These are phyloP conservation scores for Heliocidaris tuberculata DNA, from an alignment of 35 echinoderm and acorn worm genomes.

Conservation along the genomic window DNA sequence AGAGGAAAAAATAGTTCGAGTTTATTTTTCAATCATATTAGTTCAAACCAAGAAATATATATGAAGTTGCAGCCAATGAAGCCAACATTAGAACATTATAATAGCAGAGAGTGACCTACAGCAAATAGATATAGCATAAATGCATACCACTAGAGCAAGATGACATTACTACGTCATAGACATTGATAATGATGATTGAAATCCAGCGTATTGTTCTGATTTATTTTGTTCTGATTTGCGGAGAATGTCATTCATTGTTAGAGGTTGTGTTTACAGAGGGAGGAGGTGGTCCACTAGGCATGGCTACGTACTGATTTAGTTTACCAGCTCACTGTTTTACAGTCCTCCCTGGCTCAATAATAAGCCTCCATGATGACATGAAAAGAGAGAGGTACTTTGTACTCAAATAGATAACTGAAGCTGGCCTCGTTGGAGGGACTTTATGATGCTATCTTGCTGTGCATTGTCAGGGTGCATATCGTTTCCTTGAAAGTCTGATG, in stretches of 20 bases:
- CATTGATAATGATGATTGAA: neutral
- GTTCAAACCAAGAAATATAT: too few species aligned
- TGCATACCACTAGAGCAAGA: neutral
- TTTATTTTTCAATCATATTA: too few species aligned
- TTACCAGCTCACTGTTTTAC: neutral
- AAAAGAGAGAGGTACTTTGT: constrained; percentile 35
- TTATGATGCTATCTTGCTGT: constrained; percentile 22
- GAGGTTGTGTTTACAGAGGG: constrained; percentile 19
- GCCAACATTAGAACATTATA: neutral
- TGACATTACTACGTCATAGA: neutral
- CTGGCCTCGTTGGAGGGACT: neutral
- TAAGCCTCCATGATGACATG: neutral
- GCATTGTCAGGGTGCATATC: neutral
- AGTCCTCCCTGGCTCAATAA: neutral
- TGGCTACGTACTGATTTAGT: neutral
- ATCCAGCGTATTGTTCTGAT: neutral
- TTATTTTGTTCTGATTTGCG: neutral
- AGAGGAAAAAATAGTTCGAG: neutral
- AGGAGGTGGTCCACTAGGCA: constrained; percentile 4
- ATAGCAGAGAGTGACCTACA: neutral
- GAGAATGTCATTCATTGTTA: neutral
- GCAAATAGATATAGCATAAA: neutral
- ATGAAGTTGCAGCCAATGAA: neutral
- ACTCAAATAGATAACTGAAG: constrained; percentile 47
- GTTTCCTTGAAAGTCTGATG: neutral